Evolutionary conservation across 2,113 vertebrate genomes (phyloP).

Genomic region (Oxygymnocypris stewartii): DNA sequence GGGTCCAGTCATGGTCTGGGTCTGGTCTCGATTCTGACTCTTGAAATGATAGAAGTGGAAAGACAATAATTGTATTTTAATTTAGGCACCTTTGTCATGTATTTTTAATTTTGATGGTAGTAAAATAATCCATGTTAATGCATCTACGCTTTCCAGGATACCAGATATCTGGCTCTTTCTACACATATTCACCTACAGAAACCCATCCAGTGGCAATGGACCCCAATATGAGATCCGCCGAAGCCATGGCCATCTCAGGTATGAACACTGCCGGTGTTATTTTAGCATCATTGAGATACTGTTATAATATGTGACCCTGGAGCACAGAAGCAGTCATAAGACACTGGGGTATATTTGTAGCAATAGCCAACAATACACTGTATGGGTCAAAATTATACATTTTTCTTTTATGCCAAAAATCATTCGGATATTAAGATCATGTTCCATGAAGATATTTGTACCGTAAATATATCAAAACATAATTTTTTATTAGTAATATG

Average conservation of each 20-base stretch:
- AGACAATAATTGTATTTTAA: not conserved
- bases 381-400: no score
- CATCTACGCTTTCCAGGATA: conserved; percentile 77
- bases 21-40: not conserved
- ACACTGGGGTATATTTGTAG: no score
- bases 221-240: conserved; percentile 85
- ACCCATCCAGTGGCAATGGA: conserved; percentile 88
- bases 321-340: no score
- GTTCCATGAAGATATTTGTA: no score
- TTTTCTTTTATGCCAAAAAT: no score
- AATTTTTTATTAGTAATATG: no score
- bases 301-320: no score
- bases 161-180: conserved; percentile 94
- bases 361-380: no score
- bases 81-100: not conserved
- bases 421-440: no score
- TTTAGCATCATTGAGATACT: no score
- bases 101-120: not conserved
- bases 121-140: not conserved
- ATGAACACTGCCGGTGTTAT: conserved; percentile 26
- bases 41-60: not conserved
- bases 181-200: conserved; percentile 90
- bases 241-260: conserved; percentile 87
- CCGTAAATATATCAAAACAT: no score
- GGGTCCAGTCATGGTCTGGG: not conserved